Percentiles rank a stretch among this genome's conserved stretches.
These are phyloP conservation scores for Pseudomyrmex dendroicus DNA, from an alignment of 1,140 invertebrate species.

Conservation along the genomic window DNA sequence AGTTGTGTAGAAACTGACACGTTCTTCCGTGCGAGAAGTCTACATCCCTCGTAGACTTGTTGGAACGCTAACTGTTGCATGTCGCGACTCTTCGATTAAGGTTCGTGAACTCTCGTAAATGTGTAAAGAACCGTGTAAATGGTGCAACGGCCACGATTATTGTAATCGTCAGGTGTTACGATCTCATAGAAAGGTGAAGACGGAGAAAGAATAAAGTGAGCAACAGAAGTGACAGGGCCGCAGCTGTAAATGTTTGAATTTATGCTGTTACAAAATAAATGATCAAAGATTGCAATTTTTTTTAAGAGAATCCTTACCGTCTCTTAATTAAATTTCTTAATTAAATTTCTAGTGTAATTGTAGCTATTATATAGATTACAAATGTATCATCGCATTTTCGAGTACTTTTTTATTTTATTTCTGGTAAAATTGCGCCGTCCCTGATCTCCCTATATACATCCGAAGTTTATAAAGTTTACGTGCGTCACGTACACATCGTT, in stretches of 20 bases:
- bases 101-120: not conserved
- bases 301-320: not conserved
- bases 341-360: not conserved
- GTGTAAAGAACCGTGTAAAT: not conserved
- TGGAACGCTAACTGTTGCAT: not conserved
- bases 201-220: not conserved
- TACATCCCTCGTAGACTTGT: not conserved
- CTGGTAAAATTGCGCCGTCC: not conserved
- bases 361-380: not conserved
- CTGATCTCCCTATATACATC: not conserved
- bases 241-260: not conserved
- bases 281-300: not conserved
- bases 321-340: not conserved
- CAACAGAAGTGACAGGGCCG: constrained; percentile 6
- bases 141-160: not conserved
- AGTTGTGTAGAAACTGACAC: not conserved
- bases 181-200: not conserved
- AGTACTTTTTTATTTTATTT: not conserved
- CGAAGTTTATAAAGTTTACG: not conserved
- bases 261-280: too few species aligned
- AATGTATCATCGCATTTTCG: not conserved
- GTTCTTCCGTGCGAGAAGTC: not conserved
- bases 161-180: not conserved
- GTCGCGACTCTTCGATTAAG: not conserved
- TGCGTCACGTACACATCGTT: not conserved